A percentile compares a stretch with the other conserved stretches of the same genome.
Evolutionary conservation across 2,113 vertebrate genomes (phyloP).

Genomic region (Polypterus bichir): DNA sequence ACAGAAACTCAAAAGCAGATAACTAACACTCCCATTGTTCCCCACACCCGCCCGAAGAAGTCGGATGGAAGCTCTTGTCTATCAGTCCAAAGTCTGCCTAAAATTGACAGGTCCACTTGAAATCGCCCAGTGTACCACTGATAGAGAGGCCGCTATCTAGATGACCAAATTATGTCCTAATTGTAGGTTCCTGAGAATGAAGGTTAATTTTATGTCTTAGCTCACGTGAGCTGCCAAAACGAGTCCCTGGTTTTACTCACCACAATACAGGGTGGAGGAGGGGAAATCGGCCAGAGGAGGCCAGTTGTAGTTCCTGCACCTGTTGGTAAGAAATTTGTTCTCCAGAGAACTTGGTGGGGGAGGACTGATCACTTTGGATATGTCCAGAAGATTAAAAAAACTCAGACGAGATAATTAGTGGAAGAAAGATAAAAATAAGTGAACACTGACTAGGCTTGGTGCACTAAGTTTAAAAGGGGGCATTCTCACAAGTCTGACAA

Average conservation of each 20-base stretch:
- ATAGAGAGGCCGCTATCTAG: slow-evolving; percentile 44
- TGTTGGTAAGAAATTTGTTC: slow-evolving; percentile 21
- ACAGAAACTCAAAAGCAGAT: too few relatives aligned
- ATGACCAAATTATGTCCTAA: slow-evolving; percentile 22
- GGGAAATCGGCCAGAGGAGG: not conserved
- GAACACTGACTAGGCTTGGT: too few relatives aligned
- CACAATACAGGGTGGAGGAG: slow-evolving; percentile 11
- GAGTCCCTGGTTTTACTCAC: slow-evolving; percentile 66
- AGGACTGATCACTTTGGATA: too few relatives aligned
- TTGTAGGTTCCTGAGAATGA: slow-evolving; percentile 24
- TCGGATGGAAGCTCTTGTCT: too few relatives aligned
- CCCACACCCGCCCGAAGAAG: too few relatives aligned
- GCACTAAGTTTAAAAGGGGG: too few relatives aligned
- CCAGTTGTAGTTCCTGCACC: slow-evolving; percentile 40
- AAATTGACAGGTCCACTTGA: slow-evolving; percentile 48
- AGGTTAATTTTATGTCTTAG: slow-evolving; percentile 44
- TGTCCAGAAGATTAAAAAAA: too few relatives aligned
- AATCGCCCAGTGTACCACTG: slow-evolving; percentile 25
- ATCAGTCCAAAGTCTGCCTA: not conserved
- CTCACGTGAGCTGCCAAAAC: slow-evolving; percentile 47
- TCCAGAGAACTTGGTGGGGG: too few relatives aligned
- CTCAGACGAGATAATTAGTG: too few relatives aligned
- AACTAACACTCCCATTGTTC: too few relatives aligned
- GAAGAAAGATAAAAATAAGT: too few relatives aligned
- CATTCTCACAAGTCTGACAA: too few relatives aligned